Evolutionary conservation across 2,888 invertebrate genomes (phyloP).

Genomic region (Oasisia sp.): DNA sequence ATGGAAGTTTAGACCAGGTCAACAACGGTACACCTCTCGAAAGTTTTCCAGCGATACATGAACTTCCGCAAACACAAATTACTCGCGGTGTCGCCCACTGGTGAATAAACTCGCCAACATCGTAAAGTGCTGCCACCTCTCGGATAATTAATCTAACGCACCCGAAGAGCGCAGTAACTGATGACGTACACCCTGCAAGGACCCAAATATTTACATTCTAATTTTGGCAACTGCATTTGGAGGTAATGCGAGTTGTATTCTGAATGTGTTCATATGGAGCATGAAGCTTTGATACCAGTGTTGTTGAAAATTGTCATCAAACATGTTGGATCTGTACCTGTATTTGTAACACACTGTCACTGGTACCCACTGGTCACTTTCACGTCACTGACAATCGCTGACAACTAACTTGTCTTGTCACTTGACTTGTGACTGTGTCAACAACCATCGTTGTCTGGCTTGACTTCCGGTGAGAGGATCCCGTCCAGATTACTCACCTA

Average conservation of each 20-base stretch:
- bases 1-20: neutral
- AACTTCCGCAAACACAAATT: constrained; percentile 9
- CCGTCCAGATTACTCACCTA: no score
- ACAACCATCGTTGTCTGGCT: no score
- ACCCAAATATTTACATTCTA: neutral
- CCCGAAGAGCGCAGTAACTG: neutral
- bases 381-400: no score
- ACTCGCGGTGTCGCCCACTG: neutral
- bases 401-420: neutral
- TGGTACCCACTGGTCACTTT: no score
- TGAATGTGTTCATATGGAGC: neutral
- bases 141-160: neutral
- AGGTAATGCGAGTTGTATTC: neutral
- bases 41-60: neutral
- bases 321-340: no score
- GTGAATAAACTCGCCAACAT: neutral
- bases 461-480: no score
- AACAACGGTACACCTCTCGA: neutral
- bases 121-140: neutral
- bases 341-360: no score
- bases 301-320: no score
- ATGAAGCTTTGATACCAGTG: no score
- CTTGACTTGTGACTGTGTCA: no score
- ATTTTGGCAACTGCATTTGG: neutral
- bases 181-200: neutral